A percentile compares a stretch with the other conserved stretches of the same genome.
These are phyloP conservation scores for Stichopus horrens DNA, from an alignment of 53 echinoderm and acorn worm species.

Conservation along the genomic window DNA sequence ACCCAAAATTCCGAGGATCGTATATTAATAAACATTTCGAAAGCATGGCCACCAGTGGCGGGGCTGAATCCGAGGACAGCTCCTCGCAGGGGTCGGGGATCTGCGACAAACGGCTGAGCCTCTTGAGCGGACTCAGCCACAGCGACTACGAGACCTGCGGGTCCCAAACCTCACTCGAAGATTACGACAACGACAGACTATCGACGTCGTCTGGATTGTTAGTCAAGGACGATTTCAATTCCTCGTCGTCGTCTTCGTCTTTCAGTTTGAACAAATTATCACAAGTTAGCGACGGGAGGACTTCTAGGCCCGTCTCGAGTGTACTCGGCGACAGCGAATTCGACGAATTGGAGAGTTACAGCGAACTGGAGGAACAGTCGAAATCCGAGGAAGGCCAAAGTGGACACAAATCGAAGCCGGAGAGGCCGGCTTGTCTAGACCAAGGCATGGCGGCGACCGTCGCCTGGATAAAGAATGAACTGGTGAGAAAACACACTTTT, in stretches of 20 bases:
- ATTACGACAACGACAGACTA: constrained; percentile 32
- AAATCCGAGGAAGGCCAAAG: constrained; percentile 3
- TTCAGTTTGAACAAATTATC: constrained; percentile 20
- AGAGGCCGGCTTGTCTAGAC: constrained; percentile 41
- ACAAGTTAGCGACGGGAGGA: constrained; percentile 3
- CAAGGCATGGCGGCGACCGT: constrained; percentile 40
- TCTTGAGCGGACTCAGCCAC: constrained; percentile 26
- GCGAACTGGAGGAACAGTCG: background rate
- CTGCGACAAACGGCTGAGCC: constrained; percentile 30
- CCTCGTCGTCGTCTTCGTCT: background rate
- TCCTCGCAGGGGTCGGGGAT: constrained; percentile 36
- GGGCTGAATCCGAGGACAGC: constrained; percentile 21
- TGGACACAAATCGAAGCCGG: background rate
- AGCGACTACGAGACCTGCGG: constrained; percentile 48
- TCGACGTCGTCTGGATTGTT: constrained; percentile 5
- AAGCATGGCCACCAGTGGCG: background rate
- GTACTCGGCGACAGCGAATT: constrained; percentile 36
- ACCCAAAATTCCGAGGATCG: constrained; percentile 34
- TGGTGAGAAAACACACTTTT: constrained; percentile 8
- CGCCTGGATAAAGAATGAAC: constrained; percentile 27
- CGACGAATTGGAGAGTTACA: constrained; percentile 8
- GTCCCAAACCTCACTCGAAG: constrained; percentile 40
- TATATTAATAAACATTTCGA: background rate
- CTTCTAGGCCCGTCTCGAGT: constrained; percentile 31
- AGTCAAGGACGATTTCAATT: background rate